Base-by-base conservation (phyloP, 2,888 invertebrate species). In the Crioceris asparagi region DNA sequence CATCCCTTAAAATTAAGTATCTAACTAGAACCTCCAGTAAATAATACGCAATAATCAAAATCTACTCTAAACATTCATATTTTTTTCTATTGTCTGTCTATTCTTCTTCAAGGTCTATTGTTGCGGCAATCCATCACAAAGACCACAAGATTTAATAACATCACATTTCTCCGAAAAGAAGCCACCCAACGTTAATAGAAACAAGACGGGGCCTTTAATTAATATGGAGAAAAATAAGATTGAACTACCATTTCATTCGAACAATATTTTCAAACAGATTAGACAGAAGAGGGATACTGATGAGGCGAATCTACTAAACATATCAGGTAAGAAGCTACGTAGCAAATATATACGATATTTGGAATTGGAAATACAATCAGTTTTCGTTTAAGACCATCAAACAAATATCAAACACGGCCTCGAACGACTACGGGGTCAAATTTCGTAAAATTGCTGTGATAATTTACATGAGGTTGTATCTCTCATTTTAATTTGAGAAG, bases 181-280 rank as follows among this genome's bases (percentile, higher is more conserved):
- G 11, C 50, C 53, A 26, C 43, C 50, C 16, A 45, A 44, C 25
- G 30, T 47, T 7, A 52, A 53, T 36, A 55, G 51, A 36, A 61
- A 59, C 19, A 57, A 56, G 49, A 48, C 53, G 6, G 49, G 47
- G n/a, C 37, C 47, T 0, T 12, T 43, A 10, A 33, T 48, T n/a
- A 45, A 47, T n/a, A 32, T 44, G 1, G 61, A 63, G 19, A 63
- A 60, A 41, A 59, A 53, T 34, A 61, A 59, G 46, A 56, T 63
- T 4, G 48, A 56, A 4, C 61, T 56, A 40, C 55, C 61, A 2
- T 58, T 65, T 39, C 59, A 62, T 42, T 57, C 60, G 4, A 65
- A 65, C 39, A 62, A 64, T 43, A 63, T 65, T 34, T 62, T 64
- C 31, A 60, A 60, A 40, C 51, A 52, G 17, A 49, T 59, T 18